A percentile compares a stretch with the other conserved stretches of the same genome.
phyloP scores from a whole-genome alignment of 1,140 invertebrate species.

The Caerostris extrusa region DNA sequence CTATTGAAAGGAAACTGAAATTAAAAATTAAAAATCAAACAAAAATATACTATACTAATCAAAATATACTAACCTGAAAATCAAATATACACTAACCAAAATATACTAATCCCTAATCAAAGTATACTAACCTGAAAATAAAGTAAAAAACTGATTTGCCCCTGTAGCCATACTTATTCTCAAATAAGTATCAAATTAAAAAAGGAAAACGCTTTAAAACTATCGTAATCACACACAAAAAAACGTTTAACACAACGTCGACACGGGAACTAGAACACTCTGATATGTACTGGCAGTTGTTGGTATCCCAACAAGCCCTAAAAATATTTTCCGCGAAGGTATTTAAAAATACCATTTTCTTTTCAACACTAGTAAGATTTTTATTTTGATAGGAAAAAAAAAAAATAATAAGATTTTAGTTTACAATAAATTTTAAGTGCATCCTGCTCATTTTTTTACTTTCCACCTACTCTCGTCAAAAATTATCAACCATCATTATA shows the following conservation, averaged over 20 bases:
- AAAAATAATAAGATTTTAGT: not conserved
- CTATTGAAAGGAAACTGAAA: too few species aligned
- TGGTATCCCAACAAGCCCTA: not conserved
- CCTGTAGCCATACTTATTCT: not conserved
- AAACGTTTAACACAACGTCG: not conserved
- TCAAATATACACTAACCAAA: too few species aligned
- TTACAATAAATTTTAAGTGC: slow-evolving; percentile 26
- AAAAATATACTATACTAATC: too few species aligned
- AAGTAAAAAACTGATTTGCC: not conserved
- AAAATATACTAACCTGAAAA: too few species aligned
- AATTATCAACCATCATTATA: not conserved
- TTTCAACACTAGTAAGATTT: not conserved
- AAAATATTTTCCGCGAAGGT: not conserved
- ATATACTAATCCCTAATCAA: not conserved
- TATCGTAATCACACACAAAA: not conserved
- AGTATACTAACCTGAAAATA: slow-evolving; percentile 15
- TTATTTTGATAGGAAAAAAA: not conserved
- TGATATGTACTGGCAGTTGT: not conserved
- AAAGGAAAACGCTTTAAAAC: not conserved
- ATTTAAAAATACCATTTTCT: not conserved
- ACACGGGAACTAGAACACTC: not conserved
- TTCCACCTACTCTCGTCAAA: not conserved
- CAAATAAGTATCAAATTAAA: not conserved
- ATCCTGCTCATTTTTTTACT: not conserved
- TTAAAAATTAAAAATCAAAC: too few species aligned